Evolutionary conservation across 2,113 vertebrate species (phyloP).

Genomic region (Sphaerodactylus townsendi): DNA sequence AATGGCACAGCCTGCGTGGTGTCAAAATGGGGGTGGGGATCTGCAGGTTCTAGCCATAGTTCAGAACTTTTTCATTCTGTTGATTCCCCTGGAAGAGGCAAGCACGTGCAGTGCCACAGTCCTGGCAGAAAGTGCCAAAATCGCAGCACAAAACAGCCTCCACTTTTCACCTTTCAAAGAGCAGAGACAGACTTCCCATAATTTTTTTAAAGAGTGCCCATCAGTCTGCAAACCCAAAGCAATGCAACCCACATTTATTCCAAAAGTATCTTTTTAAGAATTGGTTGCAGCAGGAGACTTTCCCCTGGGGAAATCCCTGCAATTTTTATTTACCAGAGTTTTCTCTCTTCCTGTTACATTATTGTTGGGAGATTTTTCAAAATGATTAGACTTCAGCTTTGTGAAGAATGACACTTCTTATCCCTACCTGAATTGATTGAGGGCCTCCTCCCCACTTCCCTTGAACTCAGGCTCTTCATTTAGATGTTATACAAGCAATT

Average conservation of each 20-base stretch:
- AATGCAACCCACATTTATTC: background rate
- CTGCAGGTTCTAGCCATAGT: too few species aligned
- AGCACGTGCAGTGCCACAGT: background rate
- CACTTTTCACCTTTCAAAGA: background rate
- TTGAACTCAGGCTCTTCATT: constrained; percentile 59
- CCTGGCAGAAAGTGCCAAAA: too few species aligned
- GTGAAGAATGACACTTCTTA: constrained; percentile 38
- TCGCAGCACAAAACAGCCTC: background rate
- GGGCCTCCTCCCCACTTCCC: constrained; percentile 34
- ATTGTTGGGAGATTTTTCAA: constrained; percentile 50
- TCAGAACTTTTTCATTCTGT: too few species aligned
- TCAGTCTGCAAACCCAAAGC: background rate
- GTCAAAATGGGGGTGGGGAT: too few species aligned
- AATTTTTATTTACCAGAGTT: constrained; percentile 52
- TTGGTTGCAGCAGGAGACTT: constrained; percentile 39
- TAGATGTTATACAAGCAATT: constrained; percentile 41
- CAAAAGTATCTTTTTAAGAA: constrained; percentile 48
- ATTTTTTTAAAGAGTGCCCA: background rate
- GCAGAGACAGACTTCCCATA: background rate
- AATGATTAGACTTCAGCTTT: constrained; percentile 42
- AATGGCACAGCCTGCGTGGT: too few species aligned
- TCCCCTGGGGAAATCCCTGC: constrained; percentile 48
- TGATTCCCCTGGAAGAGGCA: too few species aligned
- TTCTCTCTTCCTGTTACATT: constrained; percentile 52
- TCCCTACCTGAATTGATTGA: constrained; percentile 37